Evolutionary conservation across 2,888 invertebrate genomes (phyloP).

Genomic region (Morpho deidamia): DNA sequence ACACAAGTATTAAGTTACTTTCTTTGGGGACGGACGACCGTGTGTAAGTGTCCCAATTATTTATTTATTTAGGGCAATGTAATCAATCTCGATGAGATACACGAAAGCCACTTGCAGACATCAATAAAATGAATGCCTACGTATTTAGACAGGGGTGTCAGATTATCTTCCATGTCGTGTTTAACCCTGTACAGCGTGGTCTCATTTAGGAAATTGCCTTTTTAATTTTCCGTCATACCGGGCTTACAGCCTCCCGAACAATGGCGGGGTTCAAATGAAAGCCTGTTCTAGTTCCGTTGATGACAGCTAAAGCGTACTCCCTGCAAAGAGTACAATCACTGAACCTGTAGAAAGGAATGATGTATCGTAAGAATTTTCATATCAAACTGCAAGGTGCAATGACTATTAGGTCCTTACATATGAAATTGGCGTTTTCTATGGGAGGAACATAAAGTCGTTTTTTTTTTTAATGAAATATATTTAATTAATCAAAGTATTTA

Average conservation of each 20-base stretch:
- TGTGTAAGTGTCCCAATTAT: too few species aligned
- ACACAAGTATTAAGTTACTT: too few species aligned
- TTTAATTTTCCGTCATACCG: constrained; percentile 64
- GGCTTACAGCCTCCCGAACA: constrained; percentile 28
- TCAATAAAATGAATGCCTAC: constrained; percentile 14
- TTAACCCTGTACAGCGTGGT: constrained; percentile 42
- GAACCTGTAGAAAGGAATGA: constrained; percentile 13
- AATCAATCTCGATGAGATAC: too few species aligned
- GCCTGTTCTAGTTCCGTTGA: constrained; percentile 28
- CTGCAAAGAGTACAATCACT: constrained; percentile 10
- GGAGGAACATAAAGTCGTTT: too few species aligned
- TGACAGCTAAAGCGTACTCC: constrained; percentile 18
- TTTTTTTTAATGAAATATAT: too few species aligned
- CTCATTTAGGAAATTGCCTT: constrained; percentile 66
- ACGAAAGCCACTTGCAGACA: constrained; percentile 1
- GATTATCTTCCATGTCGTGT: constrained; percentile 30
- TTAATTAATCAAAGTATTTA: too few species aligned
- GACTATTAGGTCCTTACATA: too few species aligned
- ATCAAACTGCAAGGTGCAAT: not conserved
- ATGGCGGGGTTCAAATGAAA: constrained; percentile 29
- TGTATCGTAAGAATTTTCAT: constrained; percentile 12
- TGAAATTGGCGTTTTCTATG: too few species aligned
- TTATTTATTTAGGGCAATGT: too few species aligned
- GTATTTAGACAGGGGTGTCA: constrained; percentile 20
- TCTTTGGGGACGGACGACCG: too few species aligned